phyloP scores from a whole-genome alignment of 1,140 invertebrate genomes.

The Ceratitis capitata region DNA sequence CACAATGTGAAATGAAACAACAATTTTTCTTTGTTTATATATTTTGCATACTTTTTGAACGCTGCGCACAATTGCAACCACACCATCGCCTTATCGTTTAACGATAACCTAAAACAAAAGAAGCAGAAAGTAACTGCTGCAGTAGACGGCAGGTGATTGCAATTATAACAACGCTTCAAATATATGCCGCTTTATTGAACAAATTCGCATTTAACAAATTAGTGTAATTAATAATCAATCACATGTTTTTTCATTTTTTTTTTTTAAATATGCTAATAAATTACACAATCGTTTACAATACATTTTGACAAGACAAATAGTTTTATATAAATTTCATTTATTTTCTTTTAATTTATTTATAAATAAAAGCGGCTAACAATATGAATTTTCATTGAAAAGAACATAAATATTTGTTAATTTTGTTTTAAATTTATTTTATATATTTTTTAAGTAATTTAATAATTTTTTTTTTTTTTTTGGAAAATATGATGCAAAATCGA shows the following conservation, averaged over 20 bases:
- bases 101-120: not conserved
- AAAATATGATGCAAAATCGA: conserved; percentile 13
- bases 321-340: not conserved
- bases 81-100: not conserved
- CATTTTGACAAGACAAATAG: not conserved
- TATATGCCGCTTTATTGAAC: not conserved
- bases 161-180: not conserved
- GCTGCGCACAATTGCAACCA: not conserved
- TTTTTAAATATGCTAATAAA: not conserved
- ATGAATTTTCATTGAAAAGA: not conserved
- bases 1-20: conserved; percentile 38
- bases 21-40: conserved; percentile 9
- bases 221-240: conserved; percentile 5
- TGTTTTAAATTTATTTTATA: not conserved
- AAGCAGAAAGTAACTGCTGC: not conserved
- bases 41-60: not conserved
- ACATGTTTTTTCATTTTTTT: not conserved
- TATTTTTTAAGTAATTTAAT: not conserved
- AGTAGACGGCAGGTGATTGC: not conserved
- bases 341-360: not conserved
- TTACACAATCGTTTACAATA: not conserved
- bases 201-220: conserved; percentile 21
- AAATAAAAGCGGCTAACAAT: not conserved
- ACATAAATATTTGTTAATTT: not conserved
- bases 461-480: not conserved